Conservation (phyloP, 2,797 vertebrate genomes). For the Sebastes oblongus region DNA sequence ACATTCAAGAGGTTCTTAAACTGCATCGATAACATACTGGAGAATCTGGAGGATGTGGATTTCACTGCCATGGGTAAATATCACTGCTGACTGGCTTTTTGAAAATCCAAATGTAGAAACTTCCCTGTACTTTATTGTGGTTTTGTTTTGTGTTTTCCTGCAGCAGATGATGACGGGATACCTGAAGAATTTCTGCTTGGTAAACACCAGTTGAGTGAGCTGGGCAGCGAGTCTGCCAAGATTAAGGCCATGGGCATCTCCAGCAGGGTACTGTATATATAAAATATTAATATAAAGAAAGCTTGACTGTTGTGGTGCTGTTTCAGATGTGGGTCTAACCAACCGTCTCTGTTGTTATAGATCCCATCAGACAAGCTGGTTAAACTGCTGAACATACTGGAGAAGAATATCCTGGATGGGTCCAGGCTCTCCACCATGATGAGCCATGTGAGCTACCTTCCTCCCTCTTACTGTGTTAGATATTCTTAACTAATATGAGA, state of each 20-base stretch:
- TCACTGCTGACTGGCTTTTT: neutral
- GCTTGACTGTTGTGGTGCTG: neutral
- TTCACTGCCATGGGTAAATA: slow-evolving; percentile 91
- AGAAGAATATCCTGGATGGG: slow-evolving; percentile 98
- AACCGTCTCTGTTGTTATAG: slow-evolving; percentile 69
- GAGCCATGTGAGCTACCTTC: slow-evolving; percentile 88
- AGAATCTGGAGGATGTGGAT: slow-evolving; percentile 97
- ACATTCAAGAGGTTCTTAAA: slow-evolving; percentile 94
- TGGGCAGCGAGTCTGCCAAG: slow-evolving; percentile 97
- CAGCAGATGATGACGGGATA: slow-evolving; percentile 93
- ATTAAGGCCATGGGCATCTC: slow-evolving; percentile 99
- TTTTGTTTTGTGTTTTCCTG: slow-evolving; percentile 5
- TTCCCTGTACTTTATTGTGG: neutral
- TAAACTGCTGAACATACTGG: slow-evolving; percentile 95
- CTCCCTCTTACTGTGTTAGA: neutral
- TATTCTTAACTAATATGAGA: neutral
- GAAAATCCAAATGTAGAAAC: neutral
- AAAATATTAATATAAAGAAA: neutral
- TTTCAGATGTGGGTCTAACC: neutral
- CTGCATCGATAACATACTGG: slow-evolving; percentile 95
- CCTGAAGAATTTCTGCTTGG: slow-evolving; percentile 95
- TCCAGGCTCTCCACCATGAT: slow-evolving; percentile 93
- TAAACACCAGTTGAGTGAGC: slow-evolving; percentile 94
- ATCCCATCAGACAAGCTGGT: slow-evolving; percentile 97
- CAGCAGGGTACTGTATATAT: slow-evolving; percentile 86